A percentile compares a stretch with the other conserved stretches of the same genome.
Conservation (phyloP, 53 echinoderm and acorn worm genomes). For the Paelopatides confundens region DNA sequence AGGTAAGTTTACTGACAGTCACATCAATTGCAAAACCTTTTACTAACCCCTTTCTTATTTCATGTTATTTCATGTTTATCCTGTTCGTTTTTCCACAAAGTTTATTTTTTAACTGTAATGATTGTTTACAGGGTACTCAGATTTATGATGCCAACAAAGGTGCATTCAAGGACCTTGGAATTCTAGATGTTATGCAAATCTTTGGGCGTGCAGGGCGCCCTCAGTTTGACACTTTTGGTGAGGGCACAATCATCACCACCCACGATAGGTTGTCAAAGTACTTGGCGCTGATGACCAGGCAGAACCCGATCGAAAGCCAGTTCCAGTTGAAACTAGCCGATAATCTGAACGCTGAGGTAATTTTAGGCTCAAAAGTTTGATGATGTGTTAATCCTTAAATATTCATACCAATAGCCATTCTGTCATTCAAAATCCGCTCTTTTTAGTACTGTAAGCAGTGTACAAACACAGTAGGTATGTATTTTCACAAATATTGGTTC, state of each 20-base stretch:
- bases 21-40: too few species aligned
- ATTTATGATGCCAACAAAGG: slow-evolving; percentile 97
- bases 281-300: slow-evolving; percentile 89
- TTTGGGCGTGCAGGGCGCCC: slow-evolving; percentile 97
- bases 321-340: slow-evolving; percentile 85
- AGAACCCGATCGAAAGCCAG: slow-evolving; percentile 98
- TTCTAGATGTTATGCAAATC: slow-evolving; percentile 87
- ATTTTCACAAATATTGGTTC: too few species aligned
- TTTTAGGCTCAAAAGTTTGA: too few species aligned
- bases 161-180: slow-evolving; percentile 87
- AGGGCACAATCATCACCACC: slow-evolving; percentile 89
- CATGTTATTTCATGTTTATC: too few species aligned
- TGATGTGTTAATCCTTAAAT: too few species aligned
- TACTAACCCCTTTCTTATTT: too few species aligned
- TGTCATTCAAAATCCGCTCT: too few species aligned
- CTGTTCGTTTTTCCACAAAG: too few species aligned
- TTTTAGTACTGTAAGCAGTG: too few species aligned
- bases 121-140: slow-evolving; percentile 95
- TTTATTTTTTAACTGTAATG: too few species aligned
- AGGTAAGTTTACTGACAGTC: slow-evolving; percentile 52
- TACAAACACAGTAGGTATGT: too few species aligned
- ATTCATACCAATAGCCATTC: too few species aligned
- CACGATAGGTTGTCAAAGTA: slow-evolving; percentile 93
- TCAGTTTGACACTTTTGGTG: slow-evolving; percentile 88
- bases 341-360: slow-evolving; percentile 98